Percentiles rank a stretch among this genome's conserved stretches.
Conservation (phyloP, 2,888 invertebrate genomes). For the Blera fallax region DNA sequence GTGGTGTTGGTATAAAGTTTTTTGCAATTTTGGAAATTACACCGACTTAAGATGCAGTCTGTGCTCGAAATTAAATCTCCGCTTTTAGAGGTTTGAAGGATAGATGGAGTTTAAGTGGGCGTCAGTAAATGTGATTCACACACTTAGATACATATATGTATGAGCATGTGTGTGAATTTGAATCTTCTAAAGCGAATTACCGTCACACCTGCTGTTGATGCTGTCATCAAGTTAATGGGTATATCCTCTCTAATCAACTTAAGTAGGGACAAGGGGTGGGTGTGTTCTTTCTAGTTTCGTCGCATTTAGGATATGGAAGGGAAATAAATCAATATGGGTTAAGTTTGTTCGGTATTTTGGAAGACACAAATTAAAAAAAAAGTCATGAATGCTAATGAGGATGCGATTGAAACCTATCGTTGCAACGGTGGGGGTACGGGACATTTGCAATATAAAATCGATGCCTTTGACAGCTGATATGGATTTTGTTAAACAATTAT, state of each 20-base stretch:
- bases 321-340: background rate
- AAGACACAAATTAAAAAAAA: background rate
- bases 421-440: too few species aligned
- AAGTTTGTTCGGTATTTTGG: background rate
- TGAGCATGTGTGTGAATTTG: background rate
- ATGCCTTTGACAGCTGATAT: too few species aligned
- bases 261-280: background rate
- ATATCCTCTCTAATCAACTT: constrained; percentile 22
- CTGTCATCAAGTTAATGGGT: constrained; percentile 34
- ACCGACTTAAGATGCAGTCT: constrained; percentile 39
- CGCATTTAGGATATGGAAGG: background rate
- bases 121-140: background rate
- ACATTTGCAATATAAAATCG: too few species aligned
- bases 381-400: background rate
- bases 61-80: constrained; percentile 30
- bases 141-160: too few species aligned
- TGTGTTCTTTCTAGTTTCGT: background rate
- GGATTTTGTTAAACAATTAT: too few species aligned
- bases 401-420: background rate
- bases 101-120: background rate
- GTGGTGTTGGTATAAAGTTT: constrained; percentile 16
- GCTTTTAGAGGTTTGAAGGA: background rate
- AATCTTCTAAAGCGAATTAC: constrained; percentile 11
- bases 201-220: constrained; percentile 26
- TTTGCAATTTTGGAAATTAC: constrained; percentile 44